Evolutionary conservation across 2,888 invertebrate species (phyloP).

Genomic region (Agapostemon virescens): DNA sequence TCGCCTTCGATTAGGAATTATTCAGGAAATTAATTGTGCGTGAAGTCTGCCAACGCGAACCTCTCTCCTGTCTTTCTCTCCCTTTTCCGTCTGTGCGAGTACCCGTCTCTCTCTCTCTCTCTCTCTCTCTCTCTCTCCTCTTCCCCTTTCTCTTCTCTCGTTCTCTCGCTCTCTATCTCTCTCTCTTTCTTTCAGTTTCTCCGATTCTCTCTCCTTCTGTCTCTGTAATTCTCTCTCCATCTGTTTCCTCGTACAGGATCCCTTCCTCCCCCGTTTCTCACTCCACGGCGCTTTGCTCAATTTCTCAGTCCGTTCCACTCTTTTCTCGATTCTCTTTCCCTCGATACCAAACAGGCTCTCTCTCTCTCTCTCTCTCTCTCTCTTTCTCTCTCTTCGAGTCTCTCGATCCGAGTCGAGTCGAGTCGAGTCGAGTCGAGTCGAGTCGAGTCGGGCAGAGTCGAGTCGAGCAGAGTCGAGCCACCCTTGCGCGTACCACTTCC

Average conservation of each 20-base stretch:
- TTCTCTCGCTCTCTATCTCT: constrained; percentile 7
- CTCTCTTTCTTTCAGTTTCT: neutral
- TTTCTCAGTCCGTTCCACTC: constrained; percentile 43
- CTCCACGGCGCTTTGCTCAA: constrained; percentile 27
- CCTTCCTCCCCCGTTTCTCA: constrained; percentile 11
- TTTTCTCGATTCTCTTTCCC: constrained; percentile 30
- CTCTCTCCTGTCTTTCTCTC: constrained; percentile 46
- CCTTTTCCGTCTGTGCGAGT: neutral
- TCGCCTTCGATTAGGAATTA: constrained; percentile 76
- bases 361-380: constrained; percentile 5
- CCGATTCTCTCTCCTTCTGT: neutral
- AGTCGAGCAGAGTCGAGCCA: constrained; percentile 38
- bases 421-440: constrained; percentile 1
- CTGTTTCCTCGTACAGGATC: constrained; percentile 19
- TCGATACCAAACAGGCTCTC: constrained; percentile 24
- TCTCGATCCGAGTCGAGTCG: constrained; percentile 6
- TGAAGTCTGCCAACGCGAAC: constrained; percentile 72
- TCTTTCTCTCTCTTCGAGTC: neutral
- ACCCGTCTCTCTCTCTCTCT: constrained; percentile 21
- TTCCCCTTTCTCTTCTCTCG: no score
- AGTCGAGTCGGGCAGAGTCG: neutral
- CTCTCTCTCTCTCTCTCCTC: constrained; percentile 4
- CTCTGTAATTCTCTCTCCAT: neutral
- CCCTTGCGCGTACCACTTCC: constrained; percentile 57
- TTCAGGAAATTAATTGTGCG: constrained; percentile 80